phyloP scores from a whole-genome alignment of 2,797 vertebrate genomes.

The Antrozous pallidus region DNA sequence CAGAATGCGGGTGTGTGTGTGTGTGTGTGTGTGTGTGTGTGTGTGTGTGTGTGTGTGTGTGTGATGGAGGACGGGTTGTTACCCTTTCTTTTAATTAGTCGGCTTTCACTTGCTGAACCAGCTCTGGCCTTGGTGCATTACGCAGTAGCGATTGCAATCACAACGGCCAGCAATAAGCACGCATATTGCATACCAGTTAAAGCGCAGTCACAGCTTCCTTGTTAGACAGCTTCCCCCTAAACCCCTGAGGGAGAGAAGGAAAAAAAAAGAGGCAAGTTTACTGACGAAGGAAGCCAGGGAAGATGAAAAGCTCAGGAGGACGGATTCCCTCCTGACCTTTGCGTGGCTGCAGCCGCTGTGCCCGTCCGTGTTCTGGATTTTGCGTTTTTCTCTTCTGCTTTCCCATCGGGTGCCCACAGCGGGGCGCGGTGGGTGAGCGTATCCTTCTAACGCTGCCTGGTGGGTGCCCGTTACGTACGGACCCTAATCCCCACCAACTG shows the following conservation, averaged over 20 bases:
- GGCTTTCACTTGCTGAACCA: conserved; percentile 20
- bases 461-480: not conserved
- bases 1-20: not conserved
- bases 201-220: not conserved
- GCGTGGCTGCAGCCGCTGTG: not conserved
- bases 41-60: not conserved
- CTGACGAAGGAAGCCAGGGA: not conserved
- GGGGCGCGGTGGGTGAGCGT: not conserved
- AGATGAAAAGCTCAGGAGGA: conserved; percentile 30
- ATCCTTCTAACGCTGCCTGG: not conserved
- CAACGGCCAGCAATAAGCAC: not conserved
- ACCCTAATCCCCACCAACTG: not conserved
- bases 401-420: not conserved
- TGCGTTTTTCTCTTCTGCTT: conserved; percentile 10
- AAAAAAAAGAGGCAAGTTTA: not conserved
- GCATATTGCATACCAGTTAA: not conserved
- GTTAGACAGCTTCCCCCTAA: not conserved
- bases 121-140: not conserved
- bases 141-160: not conserved
- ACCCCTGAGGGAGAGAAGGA: not conserved
- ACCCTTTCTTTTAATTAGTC: not conserved
- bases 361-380: not conserved
- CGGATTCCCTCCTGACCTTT: conserved; percentile 30
- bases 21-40: not conserved
- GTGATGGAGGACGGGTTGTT: not conserved